Evolutionary conservation across 2,888 invertebrate species (phyloP).

Genomic region (Apocheima hispidaria): DNA sequence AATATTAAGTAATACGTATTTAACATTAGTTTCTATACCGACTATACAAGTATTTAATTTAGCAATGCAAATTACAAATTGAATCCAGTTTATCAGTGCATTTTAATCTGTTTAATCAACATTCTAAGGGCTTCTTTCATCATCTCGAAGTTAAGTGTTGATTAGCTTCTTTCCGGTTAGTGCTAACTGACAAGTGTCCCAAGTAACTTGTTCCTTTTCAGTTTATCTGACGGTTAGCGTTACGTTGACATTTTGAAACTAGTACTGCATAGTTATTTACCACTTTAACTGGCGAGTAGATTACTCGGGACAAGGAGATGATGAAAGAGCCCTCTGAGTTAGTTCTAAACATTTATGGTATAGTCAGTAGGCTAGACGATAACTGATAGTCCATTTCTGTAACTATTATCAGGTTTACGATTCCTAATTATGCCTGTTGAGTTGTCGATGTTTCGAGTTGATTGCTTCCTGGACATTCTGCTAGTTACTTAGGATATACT

Average conservation of each 20-base stretch:
- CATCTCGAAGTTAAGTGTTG: too few species aligned
- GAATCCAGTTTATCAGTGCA: constrained; percentile 15
- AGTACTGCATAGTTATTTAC: too few species aligned
- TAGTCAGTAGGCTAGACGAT: constrained; percentile 7
- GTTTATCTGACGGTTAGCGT: too few species aligned
- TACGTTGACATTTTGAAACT: too few species aligned
- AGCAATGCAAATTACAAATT: constrained; percentile 16
- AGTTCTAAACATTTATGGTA: constrained; percentile 5
- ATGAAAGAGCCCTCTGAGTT: too few species aligned
- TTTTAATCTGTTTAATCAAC: constrained; percentile 14
- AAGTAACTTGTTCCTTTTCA: too few species aligned
- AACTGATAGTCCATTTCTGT: constrained; percentile 11
- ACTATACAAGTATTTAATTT: not conserved
- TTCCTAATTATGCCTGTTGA: not conserved
- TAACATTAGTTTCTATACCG: not conserved
- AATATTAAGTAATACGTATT: not conserved
- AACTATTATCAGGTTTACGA: not conserved
- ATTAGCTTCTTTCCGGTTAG: too few species aligned
- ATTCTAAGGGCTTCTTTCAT: too few species aligned
- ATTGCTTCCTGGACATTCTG: not conserved
- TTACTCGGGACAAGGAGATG: too few species aligned
- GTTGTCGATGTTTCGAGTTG: not conserved
- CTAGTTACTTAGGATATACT: too few species aligned
- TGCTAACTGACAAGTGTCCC: too few species aligned
- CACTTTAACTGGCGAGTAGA: too few species aligned